Evolutionary conservation across 2,797 vertebrate genomes (phyloP).

Genomic region (Crypturellus tataupa): DNA sequence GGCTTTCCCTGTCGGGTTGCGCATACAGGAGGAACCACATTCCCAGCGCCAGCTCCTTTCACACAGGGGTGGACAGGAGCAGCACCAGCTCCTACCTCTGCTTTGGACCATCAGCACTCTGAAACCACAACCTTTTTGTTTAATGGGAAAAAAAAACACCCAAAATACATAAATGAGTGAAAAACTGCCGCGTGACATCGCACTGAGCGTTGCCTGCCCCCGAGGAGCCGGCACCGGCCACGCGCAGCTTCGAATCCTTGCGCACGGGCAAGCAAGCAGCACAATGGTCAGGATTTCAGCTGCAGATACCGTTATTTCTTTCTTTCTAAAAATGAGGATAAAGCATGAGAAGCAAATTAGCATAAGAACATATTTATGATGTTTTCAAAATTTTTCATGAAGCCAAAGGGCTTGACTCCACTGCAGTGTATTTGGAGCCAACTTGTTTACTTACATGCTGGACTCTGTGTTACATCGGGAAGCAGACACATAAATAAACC

Average conservation of each 20-base stretch:
- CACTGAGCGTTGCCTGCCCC: no score
- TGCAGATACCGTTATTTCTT: not conserved
- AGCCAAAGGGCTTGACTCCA: conserved; percentile 17
- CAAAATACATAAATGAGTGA: no score
- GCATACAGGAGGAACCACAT: rapidly evolving
- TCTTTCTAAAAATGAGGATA: not conserved
- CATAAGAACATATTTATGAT: conserved; percentile 19
- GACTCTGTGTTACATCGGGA: not conserved
- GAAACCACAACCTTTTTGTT: no score
- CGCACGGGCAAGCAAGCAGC: not conserved
- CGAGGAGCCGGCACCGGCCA: no score
- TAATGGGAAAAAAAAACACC: no score
- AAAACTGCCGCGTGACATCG: no score
- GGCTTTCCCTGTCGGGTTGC: rapidly evolving
- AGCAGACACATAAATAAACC: not conserved
- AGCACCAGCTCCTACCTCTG: not conserved
- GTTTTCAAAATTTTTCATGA: not conserved
- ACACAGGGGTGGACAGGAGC: rapidly evolving
- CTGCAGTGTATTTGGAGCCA: not conserved
- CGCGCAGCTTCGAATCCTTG: no score
- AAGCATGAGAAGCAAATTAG: not conserved
- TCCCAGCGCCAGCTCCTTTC: not conserved
- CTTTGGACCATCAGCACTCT: rapidly evolving
- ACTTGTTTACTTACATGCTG: not conserved
- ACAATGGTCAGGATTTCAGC: not conserved